phyloP scores from a whole-genome alignment of 2,797 vertebrate species.

The Bradypodion ventrale region DNA sequence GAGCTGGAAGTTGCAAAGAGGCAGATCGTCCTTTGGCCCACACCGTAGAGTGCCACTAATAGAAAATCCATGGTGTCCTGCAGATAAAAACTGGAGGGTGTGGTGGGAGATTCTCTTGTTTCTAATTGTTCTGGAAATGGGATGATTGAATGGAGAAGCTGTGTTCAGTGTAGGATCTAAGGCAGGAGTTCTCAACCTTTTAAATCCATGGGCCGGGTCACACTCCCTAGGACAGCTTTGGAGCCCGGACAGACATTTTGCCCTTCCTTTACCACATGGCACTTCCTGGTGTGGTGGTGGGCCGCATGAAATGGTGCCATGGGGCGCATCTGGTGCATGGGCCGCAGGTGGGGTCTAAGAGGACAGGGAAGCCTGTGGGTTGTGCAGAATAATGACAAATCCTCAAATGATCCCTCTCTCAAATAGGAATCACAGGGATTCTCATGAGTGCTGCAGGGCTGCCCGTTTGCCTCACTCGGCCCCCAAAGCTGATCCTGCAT shows the following conservation, averaged over 20 bases:
- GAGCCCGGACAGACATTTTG: too few relatives aligned
- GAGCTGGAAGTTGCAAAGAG: not conserved
- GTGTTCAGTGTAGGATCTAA: not conserved
- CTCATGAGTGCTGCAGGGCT: slow-evolving; percentile 94
- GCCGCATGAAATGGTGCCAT: too few relatives aligned
- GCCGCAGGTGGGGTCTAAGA: too few relatives aligned
- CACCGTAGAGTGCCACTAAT: not conserved
- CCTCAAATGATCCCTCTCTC: not conserved
- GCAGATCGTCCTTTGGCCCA: too few relatives aligned
- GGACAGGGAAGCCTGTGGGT: not conserved
- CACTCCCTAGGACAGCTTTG: too few relatives aligned
- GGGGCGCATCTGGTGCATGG: too few relatives aligned
- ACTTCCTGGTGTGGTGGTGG: too few relatives aligned
- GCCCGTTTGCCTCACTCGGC: slow-evolving; percentile 93
- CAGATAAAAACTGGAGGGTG: not conserved
- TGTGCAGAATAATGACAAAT: not conserved
- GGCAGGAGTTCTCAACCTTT: too few relatives aligned
- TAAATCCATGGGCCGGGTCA: too few relatives aligned
- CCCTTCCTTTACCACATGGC: too few relatives aligned
- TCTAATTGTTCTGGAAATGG: not conserved
- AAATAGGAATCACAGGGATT: slow-evolving; percentile 92
- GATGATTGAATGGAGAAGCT: not conserved
- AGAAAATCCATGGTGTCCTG: not conserved
- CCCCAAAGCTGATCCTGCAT: slow-evolving; percentile 89
- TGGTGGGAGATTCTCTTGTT: not conserved